Conservation (phyloP, 1,140 invertebrate species). For the Aphaenogaster ashmeadi region DNA sequence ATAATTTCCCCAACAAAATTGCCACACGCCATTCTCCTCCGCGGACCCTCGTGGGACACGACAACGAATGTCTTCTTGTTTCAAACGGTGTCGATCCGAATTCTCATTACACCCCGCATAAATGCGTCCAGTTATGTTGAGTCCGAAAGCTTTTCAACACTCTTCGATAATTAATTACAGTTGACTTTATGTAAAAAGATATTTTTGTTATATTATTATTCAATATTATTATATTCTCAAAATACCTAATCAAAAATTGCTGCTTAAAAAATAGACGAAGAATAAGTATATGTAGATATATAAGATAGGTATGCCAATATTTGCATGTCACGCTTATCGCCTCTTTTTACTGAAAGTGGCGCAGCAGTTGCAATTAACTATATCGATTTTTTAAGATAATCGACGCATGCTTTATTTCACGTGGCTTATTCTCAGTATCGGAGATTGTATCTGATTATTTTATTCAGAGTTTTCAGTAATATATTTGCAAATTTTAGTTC, state of each 20-base stretch:
- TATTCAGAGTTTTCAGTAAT: not conserved
- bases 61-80: slow-evolving; percentile 45
- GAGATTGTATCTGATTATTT: slow-evolving; percentile 1
- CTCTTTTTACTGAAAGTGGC: slow-evolving; percentile 2
- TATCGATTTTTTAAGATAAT: slow-evolving; percentile 9
- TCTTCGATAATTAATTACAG: slow-evolving; percentile 1
- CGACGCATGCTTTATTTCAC: not conserved
- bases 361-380: not conserved
- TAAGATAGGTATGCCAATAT: not conserved
- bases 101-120: slow-evolving; percentile 47
- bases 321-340: slow-evolving; percentile 1
- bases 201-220: not conserved
- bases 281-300: not conserved
- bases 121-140: slow-evolving; percentile 22
- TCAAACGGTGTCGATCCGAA: slow-evolving; percentile 35
- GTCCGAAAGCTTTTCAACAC: not conserved
- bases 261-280: not conserved
- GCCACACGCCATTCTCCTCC: slow-evolving; percentile 43
- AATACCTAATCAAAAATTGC: not conserved
- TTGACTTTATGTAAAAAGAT: not conserved
- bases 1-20: slow-evolving; percentile 57
- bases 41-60: slow-evolving; percentile 4
- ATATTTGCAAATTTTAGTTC: not conserved
- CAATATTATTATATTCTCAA: not conserved
- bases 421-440: not conserved